Conservation (phyloP, 2,797 vertebrate species). For the Eurystomus glaucurus region DNA sequence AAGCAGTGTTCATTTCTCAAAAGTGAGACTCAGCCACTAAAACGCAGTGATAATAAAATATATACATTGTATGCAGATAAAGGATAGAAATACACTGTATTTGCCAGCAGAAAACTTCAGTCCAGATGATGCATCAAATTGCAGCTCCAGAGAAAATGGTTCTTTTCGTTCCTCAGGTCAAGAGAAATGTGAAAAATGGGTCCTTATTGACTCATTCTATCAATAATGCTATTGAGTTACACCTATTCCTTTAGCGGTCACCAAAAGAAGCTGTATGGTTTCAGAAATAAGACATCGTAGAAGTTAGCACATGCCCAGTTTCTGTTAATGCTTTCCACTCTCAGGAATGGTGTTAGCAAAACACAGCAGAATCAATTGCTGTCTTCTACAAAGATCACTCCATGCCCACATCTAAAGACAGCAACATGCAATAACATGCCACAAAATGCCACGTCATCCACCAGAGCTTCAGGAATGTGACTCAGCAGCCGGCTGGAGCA, state of each 20-base stretch:
- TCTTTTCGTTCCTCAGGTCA: background rate
- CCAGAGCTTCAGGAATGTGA: background rate
- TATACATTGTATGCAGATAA: background rate
- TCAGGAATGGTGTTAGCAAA: background rate
- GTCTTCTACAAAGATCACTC: background rate
- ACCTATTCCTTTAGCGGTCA: fast-evolving
- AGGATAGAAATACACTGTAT: fast-evolving
- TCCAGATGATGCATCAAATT: background rate
- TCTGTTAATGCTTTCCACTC: background rate
- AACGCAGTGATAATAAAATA: background rate
- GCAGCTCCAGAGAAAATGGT: background rate
- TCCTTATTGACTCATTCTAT: background rate
- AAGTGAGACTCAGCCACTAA: background rate
- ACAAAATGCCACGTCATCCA: background rate
- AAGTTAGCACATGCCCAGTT: fast-evolving
- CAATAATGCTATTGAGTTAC: background rate
- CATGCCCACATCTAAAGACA: background rate
- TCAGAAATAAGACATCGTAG: background rate
- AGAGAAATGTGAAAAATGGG: background rate
- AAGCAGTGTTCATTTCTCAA: background rate
- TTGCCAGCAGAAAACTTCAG: background rate
- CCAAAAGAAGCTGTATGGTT: background rate
- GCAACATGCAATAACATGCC: background rate
- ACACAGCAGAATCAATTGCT: background rate
- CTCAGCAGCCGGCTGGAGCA: background rate